phyloP scores from a whole-genome alignment of 2,888 invertebrate genomes.

The Idaea dimidiata region DNA sequence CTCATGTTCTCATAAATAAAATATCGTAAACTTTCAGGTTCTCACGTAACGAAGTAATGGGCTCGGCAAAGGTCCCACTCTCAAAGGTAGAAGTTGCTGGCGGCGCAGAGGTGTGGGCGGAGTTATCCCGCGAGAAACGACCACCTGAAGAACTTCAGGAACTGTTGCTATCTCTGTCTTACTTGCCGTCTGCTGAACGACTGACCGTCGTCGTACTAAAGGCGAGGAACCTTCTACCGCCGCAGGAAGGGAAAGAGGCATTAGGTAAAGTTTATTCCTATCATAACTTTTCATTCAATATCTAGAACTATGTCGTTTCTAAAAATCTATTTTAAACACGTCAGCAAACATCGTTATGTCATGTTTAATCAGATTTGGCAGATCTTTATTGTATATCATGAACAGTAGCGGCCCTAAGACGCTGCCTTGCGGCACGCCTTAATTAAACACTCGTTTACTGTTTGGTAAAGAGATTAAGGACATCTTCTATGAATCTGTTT shows the following conservation, averaged over 20 bases:
- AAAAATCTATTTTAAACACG: too few relatives aligned
- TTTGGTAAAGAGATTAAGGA: too few relatives aligned
- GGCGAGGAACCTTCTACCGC: slow-evolving; percentile 90
- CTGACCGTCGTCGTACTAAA: slow-evolving; percentile 91
- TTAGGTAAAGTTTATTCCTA: slow-evolving; percentile 69
- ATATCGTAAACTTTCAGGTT: slow-evolving; percentile 71
- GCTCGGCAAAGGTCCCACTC: slow-evolving; percentile 89
- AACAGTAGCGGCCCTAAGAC: too few relatives aligned
- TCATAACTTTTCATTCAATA: background rate
- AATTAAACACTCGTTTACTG: too few relatives aligned
- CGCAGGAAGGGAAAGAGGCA: slow-evolving; percentile 83
- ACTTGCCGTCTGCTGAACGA: slow-evolving; percentile 92
- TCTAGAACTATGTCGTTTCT: background rate
- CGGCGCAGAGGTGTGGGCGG: slow-evolving; percentile 92
- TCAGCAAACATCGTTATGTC: too few relatives aligned
- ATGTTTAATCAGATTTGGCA: too few relatives aligned
- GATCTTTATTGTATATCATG: too few relatives aligned
- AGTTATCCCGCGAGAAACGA: slow-evolving; percentile 89
- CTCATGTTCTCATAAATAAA: too few relatives aligned
- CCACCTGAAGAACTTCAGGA: slow-evolving; percentile 92
- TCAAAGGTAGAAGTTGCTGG: slow-evolving; percentile 89
- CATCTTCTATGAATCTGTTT: too few relatives aligned
- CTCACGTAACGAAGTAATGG: slow-evolving; percentile 93
- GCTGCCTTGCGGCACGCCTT: too few relatives aligned
- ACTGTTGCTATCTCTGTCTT: slow-evolving; percentile 90